Evolutionary conservation across 92 coral and sea anemone species (phyloP).

Genomic region (Ricordea florida): DNA sequence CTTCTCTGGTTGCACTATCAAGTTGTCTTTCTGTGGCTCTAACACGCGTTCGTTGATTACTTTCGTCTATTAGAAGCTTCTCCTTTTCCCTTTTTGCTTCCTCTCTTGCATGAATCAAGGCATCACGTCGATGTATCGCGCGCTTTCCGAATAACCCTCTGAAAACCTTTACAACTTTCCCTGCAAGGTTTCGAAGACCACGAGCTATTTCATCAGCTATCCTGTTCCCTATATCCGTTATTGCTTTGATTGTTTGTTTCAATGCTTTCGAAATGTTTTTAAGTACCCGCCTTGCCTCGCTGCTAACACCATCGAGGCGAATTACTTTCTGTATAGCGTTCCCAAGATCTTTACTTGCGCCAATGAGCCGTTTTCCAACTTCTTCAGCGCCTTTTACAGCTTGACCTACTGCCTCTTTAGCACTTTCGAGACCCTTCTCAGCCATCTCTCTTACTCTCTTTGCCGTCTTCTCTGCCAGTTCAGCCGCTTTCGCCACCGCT

Average conservation of each 20-base stretch:
- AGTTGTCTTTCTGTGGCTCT: slow-evolving; percentile 24
- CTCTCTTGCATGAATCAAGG: not conserved
- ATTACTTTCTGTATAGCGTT: slow-evolving; percentile 21
- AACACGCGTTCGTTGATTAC: slow-evolving; percentile 21
- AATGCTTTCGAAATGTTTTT: slow-evolving; percentile 27
- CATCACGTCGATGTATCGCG: slow-evolving; percentile 51
- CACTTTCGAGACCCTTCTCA: slow-evolving; percentile 10
- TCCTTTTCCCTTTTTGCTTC: not conserved
- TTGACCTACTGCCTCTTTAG: not conserved
- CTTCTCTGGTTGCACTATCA: slow-evolving; percentile 5
- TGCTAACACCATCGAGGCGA: slow-evolving; percentile 24
- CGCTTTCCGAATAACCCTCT: slow-evolving; percentile 55
- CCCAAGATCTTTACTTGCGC: slow-evolving; percentile 14
- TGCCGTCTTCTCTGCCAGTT: slow-evolving; percentile 23
- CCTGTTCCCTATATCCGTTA: slow-evolving; percentile 6
- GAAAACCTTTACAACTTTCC: slow-evolving; percentile 24
- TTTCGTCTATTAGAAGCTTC: slow-evolving; percentile 11
- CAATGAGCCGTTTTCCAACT: slow-evolving; percentile 14
- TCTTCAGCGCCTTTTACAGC: slow-evolving; percentile 18
- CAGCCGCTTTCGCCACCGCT: slow-evolving; percentile 14
- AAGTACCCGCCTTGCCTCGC: slow-evolving; percentile 30
- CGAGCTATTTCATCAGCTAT: slow-evolving; percentile 47
- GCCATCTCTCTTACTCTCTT: slow-evolving; percentile 22
- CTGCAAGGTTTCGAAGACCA: slow-evolving; percentile 56
- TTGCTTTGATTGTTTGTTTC: not conserved